Conservation (phyloP, 2,888 invertebrate genomes). For the Metopia argyrocephala region DNA sequence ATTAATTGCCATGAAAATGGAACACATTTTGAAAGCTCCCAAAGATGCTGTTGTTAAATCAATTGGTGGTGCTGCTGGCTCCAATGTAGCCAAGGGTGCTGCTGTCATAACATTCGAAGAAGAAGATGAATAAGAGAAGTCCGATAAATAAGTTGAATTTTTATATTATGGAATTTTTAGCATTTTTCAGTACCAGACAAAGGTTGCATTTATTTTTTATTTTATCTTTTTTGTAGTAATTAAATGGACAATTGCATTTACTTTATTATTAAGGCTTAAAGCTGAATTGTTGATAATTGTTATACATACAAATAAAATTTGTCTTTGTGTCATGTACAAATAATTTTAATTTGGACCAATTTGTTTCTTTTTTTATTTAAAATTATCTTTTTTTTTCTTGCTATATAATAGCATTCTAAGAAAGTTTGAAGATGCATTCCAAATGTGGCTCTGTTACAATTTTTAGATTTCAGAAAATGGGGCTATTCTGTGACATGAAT, state of each 20-base stretch:
- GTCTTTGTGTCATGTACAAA: background rate
- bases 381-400: too few species aligned
- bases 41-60: constrained; percentile 87
- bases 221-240: constrained; percentile 20
- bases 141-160: background rate
- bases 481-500: too few species aligned
- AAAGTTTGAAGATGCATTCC: too few species aligned
- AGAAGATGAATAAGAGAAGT: constrained; percentile 65
- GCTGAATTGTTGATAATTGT: constrained; percentile 25
- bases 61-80: constrained; percentile 86
- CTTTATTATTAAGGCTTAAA: constrained; percentile 22
- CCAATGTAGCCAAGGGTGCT: constrained; percentile 89
- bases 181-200: constrained; percentile 63
- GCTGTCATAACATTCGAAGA: constrained; percentile 82
- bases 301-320: constrained; percentile 25
- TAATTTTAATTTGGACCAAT: background rate
- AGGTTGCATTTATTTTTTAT: constrained; percentile 59
- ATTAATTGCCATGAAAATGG: constrained; percentile 97
- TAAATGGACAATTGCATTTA: constrained; percentile 30
- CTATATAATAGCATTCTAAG: too few species aligned
- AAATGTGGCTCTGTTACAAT: too few species aligned
- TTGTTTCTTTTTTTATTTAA: too few species aligned
- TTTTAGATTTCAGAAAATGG: too few species aligned
- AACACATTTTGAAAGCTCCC: constrained; percentile 94
- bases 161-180: background rate